Base-by-base conservation (phyloP, 2,113 vertebrate genomes). In the Myxocyprinus asiaticus region DNA sequence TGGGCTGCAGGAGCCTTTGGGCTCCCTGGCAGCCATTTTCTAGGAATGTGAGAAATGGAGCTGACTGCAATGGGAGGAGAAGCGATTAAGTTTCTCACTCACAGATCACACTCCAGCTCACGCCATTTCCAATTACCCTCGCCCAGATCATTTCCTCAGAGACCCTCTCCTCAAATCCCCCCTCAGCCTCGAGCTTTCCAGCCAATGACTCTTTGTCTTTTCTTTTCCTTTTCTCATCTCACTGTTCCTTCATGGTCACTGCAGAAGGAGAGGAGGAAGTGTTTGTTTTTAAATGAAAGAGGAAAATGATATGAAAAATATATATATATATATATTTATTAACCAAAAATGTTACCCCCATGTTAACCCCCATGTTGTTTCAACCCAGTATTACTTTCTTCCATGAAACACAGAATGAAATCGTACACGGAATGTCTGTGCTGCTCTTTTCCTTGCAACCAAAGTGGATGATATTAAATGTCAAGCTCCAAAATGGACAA, bases 1-100 rank as follows among this genome's bases (percentile, higher is more conserved):
- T 48, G 50, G 77, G 77, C 70, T 69, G 47, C 70, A 56, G 56
- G 50, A 81, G 73, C 73, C 75, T 47, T 48, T 17, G 15, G 75
- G 22, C 69, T 78, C 51, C 43, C 69, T 53, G 81, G 84, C 84
- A 83, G 81, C 81, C 81, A 83, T 85, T 85, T 85, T 81, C 77
- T 81, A 81, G 50, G 53, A 76, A 79, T 71, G 65, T 58, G 78
- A 76, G 66, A 82, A 77, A 78, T 65, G 69, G 73, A 68, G 81
- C 81, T 59, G 66, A 50, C 78, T 77, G 74, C 67, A 77, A 77
- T 85, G 65, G 80, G 80, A 84, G 70, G 77, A 67, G 80, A 76
- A 17, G 70, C 71, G 78, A 83, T 85, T 78, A 85, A 72, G 78
- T 67, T 50, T 70, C 81, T 81, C 70, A 55, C 81, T 79, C 53